Conservation (phyloP, 2,888 invertebrate species). For the Chrysopilus asiliformis region DNA sequence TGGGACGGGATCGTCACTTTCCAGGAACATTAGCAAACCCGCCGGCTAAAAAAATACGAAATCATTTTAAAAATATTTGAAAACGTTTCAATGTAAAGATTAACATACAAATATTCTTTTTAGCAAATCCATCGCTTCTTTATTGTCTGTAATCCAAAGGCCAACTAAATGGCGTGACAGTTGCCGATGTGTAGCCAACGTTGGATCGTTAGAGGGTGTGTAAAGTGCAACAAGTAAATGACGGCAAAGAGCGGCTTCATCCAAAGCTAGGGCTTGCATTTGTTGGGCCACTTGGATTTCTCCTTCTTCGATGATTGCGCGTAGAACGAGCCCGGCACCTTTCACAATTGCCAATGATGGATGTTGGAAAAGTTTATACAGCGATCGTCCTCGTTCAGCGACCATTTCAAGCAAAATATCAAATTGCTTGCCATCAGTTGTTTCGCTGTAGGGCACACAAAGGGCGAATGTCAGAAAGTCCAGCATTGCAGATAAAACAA, state of each 20-base stretch:
- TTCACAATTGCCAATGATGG: constrained; percentile 97
- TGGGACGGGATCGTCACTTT: constrained; percentile 75
- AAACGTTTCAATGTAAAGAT: neutral
- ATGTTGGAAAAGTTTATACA: constrained; percentile 76
- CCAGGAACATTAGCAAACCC: constrained; percentile 79
- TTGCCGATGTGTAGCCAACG: constrained; percentile 75
- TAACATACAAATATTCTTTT: constrained; percentile 68
- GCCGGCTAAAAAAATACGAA: constrained; percentile 52
- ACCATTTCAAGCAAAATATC: constrained; percentile 89
- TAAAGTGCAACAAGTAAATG: constrained; percentile 86
- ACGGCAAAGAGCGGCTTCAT: constrained; percentile 89
- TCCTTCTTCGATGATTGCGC: constrained; percentile 96
- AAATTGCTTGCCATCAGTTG: constrained; percentile 93
- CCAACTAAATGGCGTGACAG: constrained; percentile 88
- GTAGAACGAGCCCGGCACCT: constrained; percentile 93
- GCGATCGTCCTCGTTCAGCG: constrained; percentile 74
- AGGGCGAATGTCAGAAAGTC: constrained; percentile 96
- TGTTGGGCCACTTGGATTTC: constrained; percentile 78
- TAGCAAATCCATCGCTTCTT: constrained; percentile 75
- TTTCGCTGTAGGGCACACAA: constrained; percentile 98
- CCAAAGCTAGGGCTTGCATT: constrained; percentile 92
- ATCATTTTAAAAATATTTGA: constrained; percentile 2
- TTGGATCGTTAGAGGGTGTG: constrained; percentile 64
- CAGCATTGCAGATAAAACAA: constrained; percentile 94
- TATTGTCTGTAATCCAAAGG: constrained; percentile 92